Evolutionary conservation across 2,797 vertebrate genomes (phyloP).

Genomic region (Tamandua tetradactyla): DNA sequence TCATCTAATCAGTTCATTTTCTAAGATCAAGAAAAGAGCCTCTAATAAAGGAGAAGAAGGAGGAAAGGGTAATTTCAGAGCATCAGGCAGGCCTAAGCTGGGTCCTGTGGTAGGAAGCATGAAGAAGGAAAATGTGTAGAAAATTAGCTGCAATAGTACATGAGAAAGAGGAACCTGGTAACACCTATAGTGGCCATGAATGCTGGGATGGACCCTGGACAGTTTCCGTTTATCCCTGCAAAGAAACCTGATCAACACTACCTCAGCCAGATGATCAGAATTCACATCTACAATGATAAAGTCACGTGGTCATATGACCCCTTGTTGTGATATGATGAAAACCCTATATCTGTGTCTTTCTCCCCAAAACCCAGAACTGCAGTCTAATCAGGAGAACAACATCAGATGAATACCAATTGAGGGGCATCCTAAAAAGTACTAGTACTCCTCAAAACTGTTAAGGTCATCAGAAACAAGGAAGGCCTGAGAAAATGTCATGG

Average conservation of each 20-base stretch:
- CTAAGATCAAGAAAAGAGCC: constrained; percentile 12
- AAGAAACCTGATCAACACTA: not conserved
- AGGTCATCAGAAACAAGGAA: not conserved
- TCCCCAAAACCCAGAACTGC: not conserved
- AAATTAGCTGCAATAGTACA: not conserved
- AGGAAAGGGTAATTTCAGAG: not conserved
- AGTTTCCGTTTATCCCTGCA: not conserved
- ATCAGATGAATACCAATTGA: not conserved
- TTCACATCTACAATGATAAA: not conserved
- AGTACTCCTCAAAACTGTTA: not conserved
- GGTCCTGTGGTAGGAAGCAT: not conserved
- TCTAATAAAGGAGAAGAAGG: not conserved
- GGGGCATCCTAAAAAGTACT: not conserved
- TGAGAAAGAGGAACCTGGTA: not conserved
- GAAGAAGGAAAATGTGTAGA: not conserved
- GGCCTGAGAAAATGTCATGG: not conserved
- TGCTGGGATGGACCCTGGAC: not conserved
- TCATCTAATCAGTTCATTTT: not conserved
- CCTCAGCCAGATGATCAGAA: not conserved
- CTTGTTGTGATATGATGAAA: not conserved
- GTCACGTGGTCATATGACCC: too few species aligned
- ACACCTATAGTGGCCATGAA: not conserved
- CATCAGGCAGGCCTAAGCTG: not conserved
- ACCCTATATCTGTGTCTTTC: not conserved
- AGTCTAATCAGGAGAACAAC: not conserved